Base-by-base conservation (phyloP, 2,888 invertebrate genomes). In the Cynaeus angustus region DNA sequence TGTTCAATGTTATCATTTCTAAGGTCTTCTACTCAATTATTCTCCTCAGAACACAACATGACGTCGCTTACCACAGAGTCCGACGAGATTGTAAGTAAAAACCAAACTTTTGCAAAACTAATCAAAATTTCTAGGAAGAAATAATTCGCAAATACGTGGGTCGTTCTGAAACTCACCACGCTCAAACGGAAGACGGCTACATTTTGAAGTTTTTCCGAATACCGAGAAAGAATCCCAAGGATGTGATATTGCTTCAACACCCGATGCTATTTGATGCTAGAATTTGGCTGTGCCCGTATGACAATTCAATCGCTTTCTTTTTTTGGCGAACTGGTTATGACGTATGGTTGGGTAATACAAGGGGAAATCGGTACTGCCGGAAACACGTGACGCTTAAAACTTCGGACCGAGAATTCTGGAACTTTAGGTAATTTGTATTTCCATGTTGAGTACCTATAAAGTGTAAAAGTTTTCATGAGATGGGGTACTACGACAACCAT, bases 251-350 rank as follows among this genome's bases (percentile, higher is more conserved):
- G 5, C 6, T 64, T 7, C 64, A 64, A 30, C 64, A 64, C 16
- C 12, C 52, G 4, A 10, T 53, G 2, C 10, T 43, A 0, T 16
- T n/a, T 28, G 53, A 64, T 43, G 21, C 64, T 1, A 28, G 13
- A 38, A 12, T 53, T 9, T 64, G 64, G 64, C 16, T 53, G 6
- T 12, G 13, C 5, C 64, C 52, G 26, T 28, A 10, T 26, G 43
- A 64, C 10, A 10, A 53, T 16, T 64, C 64, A 3, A 16, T 45
- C 1, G 64, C 64, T 0, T 64, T 64, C 41, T 10, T 64, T 0
- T 64, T 64, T 13, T 64, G 64, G 64, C 41, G 21, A 14, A 53
- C 52, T 6, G 64, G 64, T 13, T 64, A 52, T 12, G 64, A 64
- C 12, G 33, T 64, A 4, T 64, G 64, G 64, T 41, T 64, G 41